Evolutionary conservation across 2,888 invertebrate genomes (phyloP).

Genomic region (Drosophila dives): DNA sequence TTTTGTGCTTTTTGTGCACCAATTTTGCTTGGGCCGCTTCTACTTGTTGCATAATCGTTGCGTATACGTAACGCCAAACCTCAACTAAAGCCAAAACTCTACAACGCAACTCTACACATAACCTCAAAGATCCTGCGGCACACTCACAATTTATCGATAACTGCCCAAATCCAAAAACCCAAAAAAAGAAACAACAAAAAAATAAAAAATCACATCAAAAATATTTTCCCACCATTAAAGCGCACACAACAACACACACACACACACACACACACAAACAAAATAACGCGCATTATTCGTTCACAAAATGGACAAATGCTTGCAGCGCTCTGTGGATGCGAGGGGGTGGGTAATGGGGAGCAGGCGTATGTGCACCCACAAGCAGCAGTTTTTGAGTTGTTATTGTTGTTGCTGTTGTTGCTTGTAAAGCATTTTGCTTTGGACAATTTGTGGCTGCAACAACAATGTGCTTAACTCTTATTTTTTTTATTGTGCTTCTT

Average conservation of each 20-base stretch:
- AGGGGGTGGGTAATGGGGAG: background rate
- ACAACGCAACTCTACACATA: slow-evolving; percentile 13
- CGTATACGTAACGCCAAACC: slow-evolving; percentile 53
- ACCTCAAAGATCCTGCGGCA: slow-evolving; percentile 51
- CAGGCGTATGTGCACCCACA: slow-evolving; percentile 58
- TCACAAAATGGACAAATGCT: slow-evolving; percentile 62
- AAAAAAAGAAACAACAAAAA: slow-evolving; percentile 18
- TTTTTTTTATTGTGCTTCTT: slow-evolving; percentile 47
- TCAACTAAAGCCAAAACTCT: slow-evolving; percentile 22
- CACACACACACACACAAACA: slow-evolving; percentile 55
- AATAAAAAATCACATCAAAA: slow-evolving; percentile 52
- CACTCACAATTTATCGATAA: slow-evolving; percentile 40
- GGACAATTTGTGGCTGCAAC: slow-evolving; percentile 39
- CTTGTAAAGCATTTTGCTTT: slow-evolving; percentile 48
- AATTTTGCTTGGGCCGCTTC: slow-evolving; percentile 36
- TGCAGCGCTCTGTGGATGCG: slow-evolving; percentile 16
- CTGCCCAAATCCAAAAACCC: slow-evolving; percentile 37
- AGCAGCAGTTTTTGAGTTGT: slow-evolving; percentile 31
- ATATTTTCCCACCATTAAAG: slow-evolving; percentile 78
- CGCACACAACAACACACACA: slow-evolving; percentile 46
- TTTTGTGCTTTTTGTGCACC: slow-evolving; percentile 21
- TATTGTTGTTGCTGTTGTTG: slow-evolving; percentile 32
- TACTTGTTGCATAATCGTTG: slow-evolving; percentile 57
- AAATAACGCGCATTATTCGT: slow-evolving; percentile 61
- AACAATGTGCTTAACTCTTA: slow-evolving; percentile 32